These are phyloP conservation scores for Tokudaia tokunoshimensis DNA, from an alignment of 2,797 vertebrate species.

Conservation along the genomic window DNA sequence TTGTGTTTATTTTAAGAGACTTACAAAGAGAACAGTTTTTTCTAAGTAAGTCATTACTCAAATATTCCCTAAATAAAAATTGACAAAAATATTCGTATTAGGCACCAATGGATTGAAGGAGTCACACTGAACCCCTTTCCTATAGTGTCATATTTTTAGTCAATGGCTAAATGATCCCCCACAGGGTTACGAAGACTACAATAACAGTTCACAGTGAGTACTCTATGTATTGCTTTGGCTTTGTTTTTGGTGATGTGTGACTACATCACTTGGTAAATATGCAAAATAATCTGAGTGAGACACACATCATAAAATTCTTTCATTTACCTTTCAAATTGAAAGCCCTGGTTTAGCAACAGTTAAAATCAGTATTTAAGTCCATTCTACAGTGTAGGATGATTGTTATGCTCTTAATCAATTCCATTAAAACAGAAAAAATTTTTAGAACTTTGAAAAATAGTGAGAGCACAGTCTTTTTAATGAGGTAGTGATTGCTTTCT, in stretches of 20 bases:
- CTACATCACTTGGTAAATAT: background rate
- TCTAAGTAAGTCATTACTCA: constrained; percentile 48
- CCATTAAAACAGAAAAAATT: constrained; percentile 7
- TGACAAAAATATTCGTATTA: constrained; percentile 18
- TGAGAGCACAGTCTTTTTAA: background rate
- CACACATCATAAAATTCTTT: background rate
- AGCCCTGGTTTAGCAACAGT: background rate
- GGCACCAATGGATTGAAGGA: background rate
- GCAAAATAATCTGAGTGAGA: background rate
- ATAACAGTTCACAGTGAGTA: background rate
- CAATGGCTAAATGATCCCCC: background rate
- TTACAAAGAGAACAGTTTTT: constrained; percentile 8
- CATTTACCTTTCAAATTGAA: background rate
- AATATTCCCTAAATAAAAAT: constrained; percentile 41
- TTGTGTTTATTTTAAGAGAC: constrained; percentile 67
- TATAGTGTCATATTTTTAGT: background rate
- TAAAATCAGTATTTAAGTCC: background rate
- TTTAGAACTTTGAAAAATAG: background rate
- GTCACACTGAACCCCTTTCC: background rate
- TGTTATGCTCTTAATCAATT: constrained; percentile 5
- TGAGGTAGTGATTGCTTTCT: background rate
- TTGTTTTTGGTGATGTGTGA: background rate
- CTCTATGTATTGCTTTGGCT: too few species aligned
- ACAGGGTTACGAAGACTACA: background rate
- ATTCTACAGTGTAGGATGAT: background rate